Base-by-base conservation (phyloP, 2,797 vertebrate genomes). In the Distichodus sexfasciatus region DNA sequence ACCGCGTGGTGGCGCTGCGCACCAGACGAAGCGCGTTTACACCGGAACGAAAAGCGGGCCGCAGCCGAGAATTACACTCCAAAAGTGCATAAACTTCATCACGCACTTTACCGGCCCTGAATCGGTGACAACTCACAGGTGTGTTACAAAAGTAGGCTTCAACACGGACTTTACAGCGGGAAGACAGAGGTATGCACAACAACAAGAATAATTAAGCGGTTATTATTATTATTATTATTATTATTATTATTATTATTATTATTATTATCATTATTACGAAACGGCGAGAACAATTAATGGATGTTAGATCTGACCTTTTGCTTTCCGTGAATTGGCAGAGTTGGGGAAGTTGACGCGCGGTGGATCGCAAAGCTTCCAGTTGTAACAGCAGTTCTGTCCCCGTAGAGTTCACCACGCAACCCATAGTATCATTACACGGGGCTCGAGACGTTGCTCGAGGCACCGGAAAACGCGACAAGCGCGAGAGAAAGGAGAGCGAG, bases 351-450 rank as follows among this genome's bases (percentile, higher is more conserved):
- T 88, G 89, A 84, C 62, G 66, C 59, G 87, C 87, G 78, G 89
- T 87, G 83, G 81, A 87, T 83, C 89, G 87, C 65, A 91, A 84
- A 84, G 90, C 87, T 79, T 92, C 90, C 88, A 92, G 86, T 84
- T 90, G 89, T 84, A 90, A 84, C n/a, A 91, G 84, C 84, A 83
- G 85, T 83, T 91, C 86, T 69, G 91, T 91, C 89, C 89, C 91
- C 85, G 87, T 82, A 88, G 90, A 91, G 89, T 91, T 90, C 81
- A 89, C 86, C 68, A 91, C 90, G 54, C 90, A 92, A 87, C 91
- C 91, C 91, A 92, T 92, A 88, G 87, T 90, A 78, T 71, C 73
- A 71, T 72, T 68, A 79, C 69, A 78, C 21, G 69, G 65, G 57
- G 81, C 74, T 47, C 81, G 54, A 66, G 78, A 66, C 79, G 65